A percentile compares a stretch with the other conserved stretches of the same genome.
Evolutionary conservation across 92 coral and sea anemone species (phyloP).

Genomic region (Phymanthus crucifer): DNA sequence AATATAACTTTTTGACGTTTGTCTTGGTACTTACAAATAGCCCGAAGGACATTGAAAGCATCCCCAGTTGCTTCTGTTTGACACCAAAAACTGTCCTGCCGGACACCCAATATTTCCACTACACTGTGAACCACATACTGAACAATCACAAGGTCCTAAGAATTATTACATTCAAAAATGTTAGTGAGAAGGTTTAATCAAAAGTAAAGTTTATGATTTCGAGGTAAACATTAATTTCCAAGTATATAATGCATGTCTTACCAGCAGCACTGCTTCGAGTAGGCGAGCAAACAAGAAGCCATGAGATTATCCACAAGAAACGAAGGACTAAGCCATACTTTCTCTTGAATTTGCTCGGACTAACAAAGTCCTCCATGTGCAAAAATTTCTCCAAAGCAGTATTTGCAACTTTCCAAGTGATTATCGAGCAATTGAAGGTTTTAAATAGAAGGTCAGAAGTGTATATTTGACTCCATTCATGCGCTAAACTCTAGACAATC

Average conservation of each 20-base stretch:
- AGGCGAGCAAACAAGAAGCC: conserved; percentile 16
- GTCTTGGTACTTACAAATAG: conserved; percentile 73
- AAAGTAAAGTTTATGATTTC: neutral
- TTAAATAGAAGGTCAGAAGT: conserved; percentile 2
- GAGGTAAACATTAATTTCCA: neutral
- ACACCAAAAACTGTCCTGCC: conserved; percentile 78
- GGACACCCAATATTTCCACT: conserved; percentile 75
- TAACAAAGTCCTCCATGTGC: conserved; percentile 9
- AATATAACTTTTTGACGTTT: conserved; percentile 7
- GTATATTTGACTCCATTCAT: conserved; percentile 19
- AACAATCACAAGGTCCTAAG: conserved; percentile 86
- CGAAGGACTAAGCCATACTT: neutral
- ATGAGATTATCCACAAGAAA: conserved; percentile 10
- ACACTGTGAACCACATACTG: conserved; percentile 84
- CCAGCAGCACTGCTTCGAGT: conserved; percentile 16
- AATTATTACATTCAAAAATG: neutral
- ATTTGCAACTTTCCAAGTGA: neutral
- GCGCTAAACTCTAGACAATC: neutral
- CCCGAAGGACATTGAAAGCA: conserved; percentile 87
- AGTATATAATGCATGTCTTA: neutral
- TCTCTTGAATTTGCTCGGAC: neutral
- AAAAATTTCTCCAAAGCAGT: neutral
- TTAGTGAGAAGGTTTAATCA: neutral
- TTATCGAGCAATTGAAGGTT: neutral
- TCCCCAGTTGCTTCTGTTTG: conserved; percentile 68